Conservation (phyloP, 2,113 vertebrate species). For the Bubo scandiacus region DNA sequence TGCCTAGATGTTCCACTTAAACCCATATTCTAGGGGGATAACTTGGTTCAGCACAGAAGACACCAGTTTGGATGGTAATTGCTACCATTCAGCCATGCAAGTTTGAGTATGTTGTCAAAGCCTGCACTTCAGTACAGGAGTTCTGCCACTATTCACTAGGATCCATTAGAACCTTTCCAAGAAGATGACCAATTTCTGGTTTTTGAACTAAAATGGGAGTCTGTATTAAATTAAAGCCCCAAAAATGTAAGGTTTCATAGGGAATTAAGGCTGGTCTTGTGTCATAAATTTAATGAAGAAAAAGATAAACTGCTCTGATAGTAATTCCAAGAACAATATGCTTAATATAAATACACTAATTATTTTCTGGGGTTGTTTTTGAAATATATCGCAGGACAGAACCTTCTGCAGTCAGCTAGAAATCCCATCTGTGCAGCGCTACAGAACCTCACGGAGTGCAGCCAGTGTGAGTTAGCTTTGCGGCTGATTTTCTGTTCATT, state of each 20-base stretch:
- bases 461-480: constrained; percentile 88
- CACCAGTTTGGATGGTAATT: background rate
- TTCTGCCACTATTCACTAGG: background rate
- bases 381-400: constrained; percentile 65
- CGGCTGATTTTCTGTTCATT: constrained; percentile 78
- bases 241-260: background rate
- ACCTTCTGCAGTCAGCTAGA: constrained; percentile 73
- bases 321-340: background rate
- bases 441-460: constrained; percentile 89
- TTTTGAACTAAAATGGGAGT: background rate
- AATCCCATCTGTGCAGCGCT: constrained; percentile 78
- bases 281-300: background rate
- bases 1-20: background rate
- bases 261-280: background rate
- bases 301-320: background rate
- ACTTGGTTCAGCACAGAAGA: background rate
- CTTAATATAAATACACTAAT: background rate
- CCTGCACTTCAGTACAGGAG: background rate
- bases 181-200: background rate
- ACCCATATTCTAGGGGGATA: background rate
- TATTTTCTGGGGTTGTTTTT: background rate
- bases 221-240: background rate
- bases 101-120: background rate
- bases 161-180: background rate
- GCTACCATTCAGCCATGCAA: background rate